These are phyloP conservation scores for Carcinoscorpius rotundicauda DNA, from an alignment of 1,140 invertebrate genomes.

Conservation along the genomic window DNA sequence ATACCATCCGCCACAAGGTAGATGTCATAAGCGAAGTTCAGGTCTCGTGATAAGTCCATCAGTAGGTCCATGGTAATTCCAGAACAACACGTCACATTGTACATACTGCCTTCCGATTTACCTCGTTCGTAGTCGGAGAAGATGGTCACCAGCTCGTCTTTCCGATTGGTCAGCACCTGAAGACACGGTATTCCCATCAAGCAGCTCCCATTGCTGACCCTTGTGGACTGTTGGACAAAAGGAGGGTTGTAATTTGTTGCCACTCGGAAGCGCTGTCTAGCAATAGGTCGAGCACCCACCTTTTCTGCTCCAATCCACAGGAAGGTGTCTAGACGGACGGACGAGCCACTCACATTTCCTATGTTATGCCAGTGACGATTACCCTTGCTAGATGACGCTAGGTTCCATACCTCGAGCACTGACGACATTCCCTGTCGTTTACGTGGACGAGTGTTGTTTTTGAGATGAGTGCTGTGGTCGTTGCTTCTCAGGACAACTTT, in stretches of 20 bases:
- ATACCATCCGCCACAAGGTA: slow-evolving; percentile 72
- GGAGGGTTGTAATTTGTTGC: slow-evolving; percentile 76
- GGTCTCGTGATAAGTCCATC: slow-evolving; percentile 63
- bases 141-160: slow-evolving; percentile 28
- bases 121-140: slow-evolving; percentile 25
- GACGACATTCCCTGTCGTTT: too few species aligned
- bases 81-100: slow-evolving; percentile 63
- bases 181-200: slow-evolving; percentile 53
- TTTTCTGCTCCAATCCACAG: slow-evolving; percentile 64
- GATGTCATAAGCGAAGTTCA: slow-evolving; percentile 75
- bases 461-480: too few species aligned
- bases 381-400: too few species aligned
- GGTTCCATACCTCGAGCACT: too few species aligned
- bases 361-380: slow-evolving; percentile 51
- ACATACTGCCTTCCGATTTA: slow-evolving; percentile 24
- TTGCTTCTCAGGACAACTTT: too few species aligned
- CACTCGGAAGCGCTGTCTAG: slow-evolving; percentile 58
- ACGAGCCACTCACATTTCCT: slow-evolving; percentile 54
- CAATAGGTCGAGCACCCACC: slow-evolving; percentile 40
- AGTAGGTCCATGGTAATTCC: slow-evolving; percentile 84
- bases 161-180: slow-evolving; percentile 37
- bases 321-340: slow-evolving; percentile 65
- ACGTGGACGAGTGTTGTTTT: too few species aligned
- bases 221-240: slow-evolving; percentile 61
- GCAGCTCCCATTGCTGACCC: slow-evolving; percentile 33